Base-by-base conservation (phyloP, 2,113 vertebrate species). In the Diglossa brunneiventris region DNA sequence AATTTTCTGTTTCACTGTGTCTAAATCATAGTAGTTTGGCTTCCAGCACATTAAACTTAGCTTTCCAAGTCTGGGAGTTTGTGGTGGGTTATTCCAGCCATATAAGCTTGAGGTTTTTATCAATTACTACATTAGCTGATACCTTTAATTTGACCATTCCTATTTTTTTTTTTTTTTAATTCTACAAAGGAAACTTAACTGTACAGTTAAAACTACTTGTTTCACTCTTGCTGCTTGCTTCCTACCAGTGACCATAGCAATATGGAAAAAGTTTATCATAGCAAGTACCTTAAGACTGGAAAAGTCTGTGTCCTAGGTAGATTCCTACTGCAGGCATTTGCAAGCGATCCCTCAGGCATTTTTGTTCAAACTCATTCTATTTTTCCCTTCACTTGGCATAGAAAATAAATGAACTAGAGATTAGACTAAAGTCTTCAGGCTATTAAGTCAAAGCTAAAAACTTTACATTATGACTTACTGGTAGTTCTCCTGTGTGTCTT, bases 351-450 rank as follows among this genome's bases (percentile, higher is more conserved):
- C 62, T 72, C 23, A 33, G 82, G 85, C 78, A 79, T 55, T 7
- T 90, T 95, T 90, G 37, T 56, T 91, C 82, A 73, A 83, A 85
- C 5, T 76, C 31, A 64, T 87, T 93, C 62, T 7, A 10, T 85
- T 95, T 83, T 87, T 89, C 31, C 13, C 44, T 95, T 90, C 82
- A 92, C 52, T 92, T 92, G 58, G 39, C 53, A 88, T 27, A 85
- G 70, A 90, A 94, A 94, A 73, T 66, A 93, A 94, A 94, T 76
- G 33, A 93, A 85, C 44, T 80, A 26, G 46, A 85, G 88, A 94
- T 90, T 73, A 85, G 37, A n/a, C 22, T 30, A 27, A 82, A 66
- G 20, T 83, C 67, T 93, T 92, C 8, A 0, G 70, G 49, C 53
- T 73, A 56, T 52, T 90, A 56, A 94, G 41, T 41, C 24, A 79